Percentiles rank a stretch among this genome's conserved stretches.
These are phyloP conservation scores for Columba guinea DNA, from an alignment of 2,797 vertebrate species.

Conservation along the genomic window DNA sequence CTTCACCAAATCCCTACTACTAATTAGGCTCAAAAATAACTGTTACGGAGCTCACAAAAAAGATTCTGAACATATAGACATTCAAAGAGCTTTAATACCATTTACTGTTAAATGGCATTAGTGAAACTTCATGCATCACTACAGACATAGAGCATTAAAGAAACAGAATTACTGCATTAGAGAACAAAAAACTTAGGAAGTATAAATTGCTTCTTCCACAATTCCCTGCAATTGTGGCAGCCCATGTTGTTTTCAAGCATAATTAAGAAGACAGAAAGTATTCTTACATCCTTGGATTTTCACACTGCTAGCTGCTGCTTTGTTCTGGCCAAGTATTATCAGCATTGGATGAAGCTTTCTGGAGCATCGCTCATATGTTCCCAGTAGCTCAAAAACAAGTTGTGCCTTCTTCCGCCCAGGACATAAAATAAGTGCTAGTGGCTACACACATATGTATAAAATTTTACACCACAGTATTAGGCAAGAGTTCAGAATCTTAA, in stretches of 20 bases:
- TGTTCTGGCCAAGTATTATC: constrained; percentile 81
- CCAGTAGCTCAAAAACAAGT: constrained; percentile 80
- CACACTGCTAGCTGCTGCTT: constrained; percentile 80
- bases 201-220: not conserved
- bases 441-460: constrained; percentile 75
- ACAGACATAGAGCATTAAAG: not conserved
- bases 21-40: not conserved
- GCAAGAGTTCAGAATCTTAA: not conserved
- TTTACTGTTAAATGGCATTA: not conserved
- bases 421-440: constrained; percentile 89
- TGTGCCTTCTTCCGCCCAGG: constrained; percentile 89
- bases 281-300: constrained; percentile 86
- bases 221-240: not conserved
- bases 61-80: not conserved
- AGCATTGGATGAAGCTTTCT: constrained; percentile 75
- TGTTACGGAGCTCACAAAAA: not conserved
- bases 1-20: not conserved
- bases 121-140: not conserved
- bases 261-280: not conserved
- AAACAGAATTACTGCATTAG: not conserved
- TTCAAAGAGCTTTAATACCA: not conserved
- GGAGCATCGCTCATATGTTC: constrained; percentile 56
- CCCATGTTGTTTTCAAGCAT: not conserved
- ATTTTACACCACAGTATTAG: not conserved
- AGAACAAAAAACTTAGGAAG: not conserved